Base-by-base conservation (phyloP, 2,113 vertebrate genomes). In the Prietella phreatophila region DNA sequence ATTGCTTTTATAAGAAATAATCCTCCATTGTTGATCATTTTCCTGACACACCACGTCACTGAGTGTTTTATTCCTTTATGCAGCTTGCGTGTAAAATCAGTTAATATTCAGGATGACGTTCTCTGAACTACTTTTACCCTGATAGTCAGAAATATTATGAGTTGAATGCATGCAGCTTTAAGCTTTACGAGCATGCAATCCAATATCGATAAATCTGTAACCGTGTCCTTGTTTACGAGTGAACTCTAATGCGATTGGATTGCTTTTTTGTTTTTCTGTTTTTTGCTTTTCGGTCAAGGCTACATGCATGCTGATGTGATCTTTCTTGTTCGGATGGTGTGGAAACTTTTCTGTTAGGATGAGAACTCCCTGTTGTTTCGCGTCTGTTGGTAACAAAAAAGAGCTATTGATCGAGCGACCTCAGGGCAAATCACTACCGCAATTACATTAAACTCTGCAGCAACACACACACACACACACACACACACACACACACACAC, bases 371-470 rank as follows among this genome's bases (percentile, higher is more conserved):
- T 50, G 63, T 65, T 73, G 82, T 84, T 84, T 83, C 17, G 25
- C 20, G 60, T 69, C 82, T 76, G 69, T 82, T 30, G 58, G 58
- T 88, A 85, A 58, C 55, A 61, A 88, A 84, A 88, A 78, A 69
- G n/a, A 65, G 73, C 33, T 50, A 85, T 53, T 88, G 83, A 88
- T 88, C 69, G 82, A 19, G 39, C 11, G 47, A 84, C 56, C 71
- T 82, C n/a, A 27, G 42, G 58, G 71, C 73, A 78, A 73, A 88
- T 87, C 71, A 63, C 47, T 78, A 69, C 30, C 56, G 50, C 81
- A 75, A 56, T 75, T 56, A 42, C 84, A 50, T 33, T 42, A 85
- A 58, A 25, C 83, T 36, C 25, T 25, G 13, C 47, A 55, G 58
- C 80, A 75, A 83, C 50, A 71, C 19, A 65, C 11, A 83, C 58